A percentile compares a stretch with the other conserved stretches of the same genome.
phyloP scores from a whole-genome alignment of 2,797 vertebrate species.

The Dendrocincla tyrannina region DNA sequence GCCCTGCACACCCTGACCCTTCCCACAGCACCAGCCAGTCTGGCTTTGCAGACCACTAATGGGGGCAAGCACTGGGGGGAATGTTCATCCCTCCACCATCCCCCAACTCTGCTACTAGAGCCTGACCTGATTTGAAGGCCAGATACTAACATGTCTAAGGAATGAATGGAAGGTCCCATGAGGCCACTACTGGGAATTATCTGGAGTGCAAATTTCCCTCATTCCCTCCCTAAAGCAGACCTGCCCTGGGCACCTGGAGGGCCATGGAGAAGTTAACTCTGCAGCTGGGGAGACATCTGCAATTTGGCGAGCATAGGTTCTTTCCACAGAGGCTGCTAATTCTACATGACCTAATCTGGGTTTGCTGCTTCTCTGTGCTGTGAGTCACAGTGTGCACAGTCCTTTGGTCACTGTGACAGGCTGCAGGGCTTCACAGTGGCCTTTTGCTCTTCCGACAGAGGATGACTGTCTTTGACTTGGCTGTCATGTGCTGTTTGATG shows the following conservation, averaged over 20 bases:
- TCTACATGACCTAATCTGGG: slow-evolving; percentile 50
- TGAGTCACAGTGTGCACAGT: slow-evolving; percentile 26
- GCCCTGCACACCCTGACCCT: not conserved
- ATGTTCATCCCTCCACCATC: not conserved
- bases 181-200: not conserved
- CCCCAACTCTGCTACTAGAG: not conserved
- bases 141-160: not conserved
- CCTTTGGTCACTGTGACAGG: slow-evolving; percentile 1
- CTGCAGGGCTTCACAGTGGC: slow-evolving; percentile 1
- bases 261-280: not conserved
- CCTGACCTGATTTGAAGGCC: not conserved
- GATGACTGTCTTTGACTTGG: not conserved
- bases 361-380: not conserved
- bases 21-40: not conserved
- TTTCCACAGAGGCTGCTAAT: slow-evolving; percentile 52
- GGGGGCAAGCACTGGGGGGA: not conserved
- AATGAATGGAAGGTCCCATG: not conserved
- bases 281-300: slow-evolving; percentile 35
- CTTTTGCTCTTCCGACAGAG: slow-evolving; percentile 6
- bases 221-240: not conserved
- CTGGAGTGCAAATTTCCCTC: not conserved
- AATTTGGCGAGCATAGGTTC: slow-evolving; percentile 26
- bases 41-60: not conserved
- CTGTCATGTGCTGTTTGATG: slow-evolving; percentile 9
- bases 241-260: not conserved